A percentile compares a stretch with the other conserved stretches of the same genome.
Evolutionary conservation across 2,113 vertebrate genomes (phyloP).

Genomic region (Pelecanoides urinatrix): DNA sequence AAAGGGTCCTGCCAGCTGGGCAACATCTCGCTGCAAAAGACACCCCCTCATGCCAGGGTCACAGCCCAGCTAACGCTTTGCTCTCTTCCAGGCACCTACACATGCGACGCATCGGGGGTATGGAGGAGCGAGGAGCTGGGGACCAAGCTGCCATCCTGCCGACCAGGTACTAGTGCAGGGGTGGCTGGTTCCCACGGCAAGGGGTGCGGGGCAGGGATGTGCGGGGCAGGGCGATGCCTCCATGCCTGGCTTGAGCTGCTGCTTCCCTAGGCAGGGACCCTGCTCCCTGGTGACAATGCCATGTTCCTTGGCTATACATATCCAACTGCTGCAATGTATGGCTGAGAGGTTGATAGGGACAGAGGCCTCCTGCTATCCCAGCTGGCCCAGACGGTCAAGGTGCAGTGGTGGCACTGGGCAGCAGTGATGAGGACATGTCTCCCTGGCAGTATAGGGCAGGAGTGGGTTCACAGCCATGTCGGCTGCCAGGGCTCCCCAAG

Average conservation of each 20-base stretch:
- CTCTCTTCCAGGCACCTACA: conserved; percentile 77
- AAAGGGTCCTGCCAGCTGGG: neutral
- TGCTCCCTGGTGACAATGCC: neutral
- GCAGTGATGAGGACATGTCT: neutral
- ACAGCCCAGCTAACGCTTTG: neutral
- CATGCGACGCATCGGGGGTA: conserved; percentile 72
- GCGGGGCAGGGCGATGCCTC: neutral
- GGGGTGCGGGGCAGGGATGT: neutral
- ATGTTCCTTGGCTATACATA: rapidly evolving
- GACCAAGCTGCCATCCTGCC: conserved; percentile 71
- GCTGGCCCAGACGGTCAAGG: neutral
- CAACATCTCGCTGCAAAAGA: neutral
- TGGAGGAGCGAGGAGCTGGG: conserved; percentile 81
- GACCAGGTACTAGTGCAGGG: conserved; percentile 73
- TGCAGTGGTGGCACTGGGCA: neutral
- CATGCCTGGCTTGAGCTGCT: neutral
- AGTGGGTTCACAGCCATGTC: neutral
- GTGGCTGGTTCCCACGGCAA: rapidly evolving
- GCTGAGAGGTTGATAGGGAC: neutral
- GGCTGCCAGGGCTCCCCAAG: neutral
- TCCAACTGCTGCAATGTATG: neutral
- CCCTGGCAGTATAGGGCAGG: neutral
- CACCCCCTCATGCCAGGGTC: neutral
- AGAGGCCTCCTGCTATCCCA: neutral
- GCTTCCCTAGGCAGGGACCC: neutral